Percentiles rank a stretch among this genome's conserved stretches.
These are phyloP conservation scores for Euleptes europaea DNA, from an alignment of 2,113 vertebrate genomes.

Conservation along the genomic window DNA sequence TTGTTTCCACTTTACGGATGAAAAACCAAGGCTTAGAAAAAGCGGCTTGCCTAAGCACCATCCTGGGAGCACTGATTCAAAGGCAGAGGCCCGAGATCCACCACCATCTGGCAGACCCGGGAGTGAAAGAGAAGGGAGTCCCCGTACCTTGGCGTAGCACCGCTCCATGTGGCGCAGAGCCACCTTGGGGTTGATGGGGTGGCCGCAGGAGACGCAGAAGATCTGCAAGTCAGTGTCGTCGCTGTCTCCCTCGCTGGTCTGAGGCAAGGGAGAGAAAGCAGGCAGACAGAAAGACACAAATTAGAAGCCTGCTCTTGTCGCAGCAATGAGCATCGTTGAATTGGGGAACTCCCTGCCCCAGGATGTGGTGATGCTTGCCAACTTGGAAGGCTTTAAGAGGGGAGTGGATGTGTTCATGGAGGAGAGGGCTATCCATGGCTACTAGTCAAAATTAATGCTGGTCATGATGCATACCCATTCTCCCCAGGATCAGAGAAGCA, in stretches of 20 bases:
- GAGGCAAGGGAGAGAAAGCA: not conserved
- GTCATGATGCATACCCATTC: too few relatives aligned
- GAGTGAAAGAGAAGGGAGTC: not conserved
- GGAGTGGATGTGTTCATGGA: too few relatives aligned
- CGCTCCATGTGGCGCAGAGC: conserved; percentile 92
- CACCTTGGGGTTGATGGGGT: conserved; percentile 91
- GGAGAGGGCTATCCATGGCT: too few relatives aligned
- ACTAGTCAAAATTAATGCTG: too few relatives aligned
- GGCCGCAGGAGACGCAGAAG: conserved; percentile 93
- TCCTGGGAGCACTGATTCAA: not conserved
- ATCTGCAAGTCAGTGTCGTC: conserved; percentile 93
- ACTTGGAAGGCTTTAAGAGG: too few relatives aligned
- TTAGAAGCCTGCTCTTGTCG: not conserved
- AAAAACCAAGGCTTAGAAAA: not conserved
- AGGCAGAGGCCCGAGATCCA: not conserved
- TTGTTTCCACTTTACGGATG: not conserved
- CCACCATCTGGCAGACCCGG: too few relatives aligned
- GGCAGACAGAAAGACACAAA: not conserved
- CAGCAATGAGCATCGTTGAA: too few relatives aligned
- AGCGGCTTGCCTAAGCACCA: not conserved
- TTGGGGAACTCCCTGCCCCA: too few relatives aligned
- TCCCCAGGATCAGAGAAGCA: too few relatives aligned
- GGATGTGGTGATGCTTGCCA: too few relatives aligned
- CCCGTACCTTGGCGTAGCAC: conserved; percentile 89
- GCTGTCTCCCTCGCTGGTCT: conserved; percentile 89